Evolutionary conservation across 2,113 vertebrate species (phyloP).

Genomic region (Mus spicilegus): DNA sequence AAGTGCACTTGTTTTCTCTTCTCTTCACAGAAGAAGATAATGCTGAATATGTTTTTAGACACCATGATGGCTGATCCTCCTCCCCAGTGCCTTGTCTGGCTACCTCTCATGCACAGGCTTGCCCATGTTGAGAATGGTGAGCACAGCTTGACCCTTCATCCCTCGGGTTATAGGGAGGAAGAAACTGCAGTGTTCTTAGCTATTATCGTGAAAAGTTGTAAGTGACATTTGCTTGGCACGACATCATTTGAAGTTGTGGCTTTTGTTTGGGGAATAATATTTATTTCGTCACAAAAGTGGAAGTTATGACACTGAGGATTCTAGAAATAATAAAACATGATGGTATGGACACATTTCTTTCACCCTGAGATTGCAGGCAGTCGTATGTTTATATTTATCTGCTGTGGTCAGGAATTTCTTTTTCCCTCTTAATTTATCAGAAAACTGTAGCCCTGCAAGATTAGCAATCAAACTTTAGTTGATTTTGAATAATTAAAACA

Average conservation of each 20-base stretch:
- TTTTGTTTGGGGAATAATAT: slow-evolving; percentile 36
- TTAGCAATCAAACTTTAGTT: not conserved
- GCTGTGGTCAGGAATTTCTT: not conserved
- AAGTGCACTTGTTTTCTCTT: slow-evolving; percentile 64
- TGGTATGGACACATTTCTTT: not conserved
- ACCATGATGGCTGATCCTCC: slow-evolving; percentile 97
- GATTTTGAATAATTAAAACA: slow-evolving; percentile 49
- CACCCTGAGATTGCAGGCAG: not conserved
- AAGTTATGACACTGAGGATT: not conserved
- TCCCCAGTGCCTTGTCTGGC: slow-evolving; percentile 99
- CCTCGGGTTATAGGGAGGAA: not conserved
- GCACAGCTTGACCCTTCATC: not conserved
- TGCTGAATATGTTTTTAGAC: slow-evolving; percentile 96
- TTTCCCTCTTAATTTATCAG: not conserved
- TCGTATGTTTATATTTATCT: not conserved
- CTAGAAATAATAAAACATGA: not conserved
- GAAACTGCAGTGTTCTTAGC: not conserved
- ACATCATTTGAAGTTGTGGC: not conserved
- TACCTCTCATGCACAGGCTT: slow-evolving; percentile 98
- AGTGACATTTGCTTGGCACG: not conserved
- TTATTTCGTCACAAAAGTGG: slow-evolving; percentile 1
- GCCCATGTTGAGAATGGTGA: slow-evolving; percentile 98
- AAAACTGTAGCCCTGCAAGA: not conserved
- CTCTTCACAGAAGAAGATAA: slow-evolving; percentile 94
- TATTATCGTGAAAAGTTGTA: not conserved